Conservation (phyloP, 2,113 vertebrate species). For the Amphiprion ocellaris region DNA sequence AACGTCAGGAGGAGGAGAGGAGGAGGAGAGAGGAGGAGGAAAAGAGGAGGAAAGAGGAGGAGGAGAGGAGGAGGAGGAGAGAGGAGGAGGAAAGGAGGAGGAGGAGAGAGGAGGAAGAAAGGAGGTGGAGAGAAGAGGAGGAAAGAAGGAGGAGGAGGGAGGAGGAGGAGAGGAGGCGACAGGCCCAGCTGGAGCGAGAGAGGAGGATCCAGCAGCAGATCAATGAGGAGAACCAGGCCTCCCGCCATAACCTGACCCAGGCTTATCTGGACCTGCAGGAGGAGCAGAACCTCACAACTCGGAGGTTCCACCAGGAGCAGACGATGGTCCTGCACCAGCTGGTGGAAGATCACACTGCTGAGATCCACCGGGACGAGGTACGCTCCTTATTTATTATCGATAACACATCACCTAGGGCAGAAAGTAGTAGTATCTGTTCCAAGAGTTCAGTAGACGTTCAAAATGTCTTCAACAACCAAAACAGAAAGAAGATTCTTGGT, state of each 20-base stretch:
- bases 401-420: no score
- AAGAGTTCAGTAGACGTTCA: no score
- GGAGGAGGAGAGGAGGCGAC: neutral
- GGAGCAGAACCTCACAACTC: neutral
- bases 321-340: neutral
- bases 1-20: neutral
- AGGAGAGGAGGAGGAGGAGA: neutral
- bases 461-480: no score
- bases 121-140: no score
- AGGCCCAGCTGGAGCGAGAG: neutral
- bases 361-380: constrained; percentile 7
- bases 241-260: neutral
- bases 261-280: neutral
- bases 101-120: no score
- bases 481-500: no score
- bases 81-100: no score
- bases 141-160: neutral
- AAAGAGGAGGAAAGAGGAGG: neutral
- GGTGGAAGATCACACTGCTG: neutral
- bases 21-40: neutral
- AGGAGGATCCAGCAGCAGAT: constrained; percentile 13
- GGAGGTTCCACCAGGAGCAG: neutral
- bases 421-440: no score
- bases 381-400: no score
- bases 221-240: neutral